Evolutionary conservation across 2,113 vertebrate species (phyloP).

Genomic region (Poecilia latipinna): DNA sequence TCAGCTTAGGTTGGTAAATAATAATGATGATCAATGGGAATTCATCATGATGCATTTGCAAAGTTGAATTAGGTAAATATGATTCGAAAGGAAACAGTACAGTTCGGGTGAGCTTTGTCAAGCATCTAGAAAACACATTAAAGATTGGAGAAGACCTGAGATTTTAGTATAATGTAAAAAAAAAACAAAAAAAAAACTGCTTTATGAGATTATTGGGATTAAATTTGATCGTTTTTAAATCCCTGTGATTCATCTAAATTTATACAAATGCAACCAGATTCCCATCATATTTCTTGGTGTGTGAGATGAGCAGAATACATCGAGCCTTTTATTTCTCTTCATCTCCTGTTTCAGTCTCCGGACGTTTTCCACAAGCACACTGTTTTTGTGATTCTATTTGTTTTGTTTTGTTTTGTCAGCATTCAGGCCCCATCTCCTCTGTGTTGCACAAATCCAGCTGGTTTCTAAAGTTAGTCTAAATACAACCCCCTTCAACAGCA

Average conservation of each 20-base stretch:
- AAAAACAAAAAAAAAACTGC: background rate
- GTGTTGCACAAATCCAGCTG: constrained; percentile 60
- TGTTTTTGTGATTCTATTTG: constrained; percentile 18
- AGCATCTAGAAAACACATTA: constrained; percentile 13
- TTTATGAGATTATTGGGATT: constrained; percentile 31
- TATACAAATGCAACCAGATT: constrained; percentile 37
- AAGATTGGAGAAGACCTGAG: constrained; percentile 12
- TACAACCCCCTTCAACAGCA: constrained; percentile 68
- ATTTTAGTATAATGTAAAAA: constrained; percentile 1
- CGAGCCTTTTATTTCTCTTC: constrained; percentile 36
- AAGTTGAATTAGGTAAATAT: constrained; percentile 44
- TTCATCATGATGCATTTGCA: constrained; percentile 36
- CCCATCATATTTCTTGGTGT: constrained; percentile 52
- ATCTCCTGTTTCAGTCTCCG: constrained; percentile 82
- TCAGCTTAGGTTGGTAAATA: constrained; percentile 28
- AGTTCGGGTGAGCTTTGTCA: constrained; percentile 20
- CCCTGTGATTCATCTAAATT: constrained; percentile 1
- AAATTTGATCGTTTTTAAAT: constrained; percentile 39
- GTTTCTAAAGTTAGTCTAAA: constrained; percentile 71
- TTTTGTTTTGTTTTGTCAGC: constrained; percentile 60
- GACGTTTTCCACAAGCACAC: constrained; percentile 80
- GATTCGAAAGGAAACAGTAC: constrained; percentile 20
- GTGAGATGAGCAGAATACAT: constrained; percentile 28
- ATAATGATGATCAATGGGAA: constrained; percentile 15
- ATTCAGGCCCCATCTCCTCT: constrained; percentile 48